Percentiles rank a stretch among this genome's conserved stretches.
phyloP scores from a whole-genome alignment of 1,140 invertebrate species.

The Nephila pilipes region DNA sequence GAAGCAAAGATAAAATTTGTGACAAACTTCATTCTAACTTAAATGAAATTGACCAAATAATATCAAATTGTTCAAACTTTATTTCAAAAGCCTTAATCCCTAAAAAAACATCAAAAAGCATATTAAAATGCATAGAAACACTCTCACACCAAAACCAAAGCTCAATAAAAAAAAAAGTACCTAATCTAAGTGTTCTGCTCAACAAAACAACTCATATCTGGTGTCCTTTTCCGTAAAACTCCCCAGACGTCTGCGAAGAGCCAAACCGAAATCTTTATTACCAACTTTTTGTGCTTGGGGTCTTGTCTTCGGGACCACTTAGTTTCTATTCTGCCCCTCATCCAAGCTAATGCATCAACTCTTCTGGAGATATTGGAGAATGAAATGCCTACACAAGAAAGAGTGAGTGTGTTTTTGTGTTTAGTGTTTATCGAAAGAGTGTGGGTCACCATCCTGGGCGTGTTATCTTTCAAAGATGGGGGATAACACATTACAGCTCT shows the following conservation, averaged over 20 bases:
- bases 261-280: constrained; percentile 7
- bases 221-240: not conserved
- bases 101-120: not conserved
- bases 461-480: constrained; percentile 33
- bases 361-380: constrained; percentile 14
- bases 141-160: not conserved
- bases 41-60: no score
- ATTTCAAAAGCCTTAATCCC: no score
- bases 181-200: not conserved
- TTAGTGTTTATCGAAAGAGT: constrained; percentile 3
- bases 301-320: not conserved
- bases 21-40: no score
- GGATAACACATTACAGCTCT: constrained; percentile 13
- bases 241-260: not conserved
- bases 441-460: constrained; percentile 26
- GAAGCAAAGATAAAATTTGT: no score
- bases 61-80: no score
- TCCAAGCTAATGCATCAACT: not conserved
- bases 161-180: not conserved
- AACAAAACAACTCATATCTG: not conserved
- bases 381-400: not conserved
- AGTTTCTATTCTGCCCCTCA: not conserved
- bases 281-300: not conserved
- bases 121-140: not conserved
- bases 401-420: constrained; percentile 29